These are phyloP conservation scores for Scatophagus argus DNA, from an alignment of 2,113 vertebrate genomes.

Conservation along the genomic window DNA sequence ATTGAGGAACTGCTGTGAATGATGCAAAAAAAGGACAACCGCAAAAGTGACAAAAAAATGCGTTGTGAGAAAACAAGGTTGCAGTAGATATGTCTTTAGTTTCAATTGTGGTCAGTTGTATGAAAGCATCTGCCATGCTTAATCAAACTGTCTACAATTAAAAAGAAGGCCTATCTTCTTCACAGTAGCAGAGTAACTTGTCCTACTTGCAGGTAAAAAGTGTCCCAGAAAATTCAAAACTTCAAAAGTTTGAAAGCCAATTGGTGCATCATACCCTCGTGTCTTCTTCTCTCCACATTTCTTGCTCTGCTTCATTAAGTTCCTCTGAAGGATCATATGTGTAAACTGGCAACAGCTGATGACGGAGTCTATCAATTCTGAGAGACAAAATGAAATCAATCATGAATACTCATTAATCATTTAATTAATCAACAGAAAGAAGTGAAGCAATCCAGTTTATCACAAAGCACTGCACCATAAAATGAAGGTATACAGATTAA, in stretches of 20 bases:
- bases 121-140: too few species aligned
- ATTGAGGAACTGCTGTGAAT: conserved; percentile 45
- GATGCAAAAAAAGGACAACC: not conserved
- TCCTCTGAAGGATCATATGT: conserved; percentile 95
- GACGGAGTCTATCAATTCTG: conserved; percentile 92
- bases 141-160: not conserved
- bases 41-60: not conserved
- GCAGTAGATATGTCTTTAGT: not conserved
- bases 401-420: not conserved
- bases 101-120: not conserved
- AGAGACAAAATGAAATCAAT: not conserved
- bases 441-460: not conserved
- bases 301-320: conserved; percentile 92
- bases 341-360: conserved; percentile 95
- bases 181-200: not conserved
- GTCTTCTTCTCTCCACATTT: conserved; percentile 90
- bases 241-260: too few species aligned
- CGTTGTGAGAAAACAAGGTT: not conserved
- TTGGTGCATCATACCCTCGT: conserved; percentile 84
- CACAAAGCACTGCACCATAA: not conserved
- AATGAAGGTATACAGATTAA: not conserved
- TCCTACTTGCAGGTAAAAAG: not conserved
- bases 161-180: not conserved
- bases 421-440: not conserved
- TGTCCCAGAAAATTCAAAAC: not conserved